A percentile compares a stretch with the other conserved stretches of the same genome.
Evolutionary conservation across 2,888 invertebrate species (phyloP).

Genomic region (Deilephila porcellus): DNA sequence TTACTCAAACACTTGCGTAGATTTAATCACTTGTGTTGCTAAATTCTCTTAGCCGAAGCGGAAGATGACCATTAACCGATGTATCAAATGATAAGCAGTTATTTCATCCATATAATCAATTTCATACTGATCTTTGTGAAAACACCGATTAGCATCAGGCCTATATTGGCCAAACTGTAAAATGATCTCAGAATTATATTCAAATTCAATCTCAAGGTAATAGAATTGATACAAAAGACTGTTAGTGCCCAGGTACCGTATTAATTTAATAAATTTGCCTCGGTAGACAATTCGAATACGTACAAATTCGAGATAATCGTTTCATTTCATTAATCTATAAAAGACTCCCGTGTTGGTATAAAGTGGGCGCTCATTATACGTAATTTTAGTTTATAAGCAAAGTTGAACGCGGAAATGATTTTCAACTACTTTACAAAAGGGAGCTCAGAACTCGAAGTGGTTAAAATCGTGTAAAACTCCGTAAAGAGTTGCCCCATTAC

Average conservation of each 20-base stretch:
- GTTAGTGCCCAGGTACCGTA: constrained; percentile 55
- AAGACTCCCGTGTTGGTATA: constrained; percentile 41
- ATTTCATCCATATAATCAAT: background rate
- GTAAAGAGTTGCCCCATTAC: constrained; percentile 45
- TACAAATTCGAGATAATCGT: constrained; percentile 49
- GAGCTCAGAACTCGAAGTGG: constrained; percentile 44
- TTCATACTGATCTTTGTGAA: background rate
- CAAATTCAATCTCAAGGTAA: constrained; percentile 51
- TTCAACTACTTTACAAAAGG: constrained; percentile 45
- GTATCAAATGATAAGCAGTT: background rate
- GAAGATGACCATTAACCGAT: background rate
- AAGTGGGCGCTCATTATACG: constrained; percentile 38
- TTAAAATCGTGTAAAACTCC: constrained; percentile 43
- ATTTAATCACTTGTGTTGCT: constrained; percentile 44
- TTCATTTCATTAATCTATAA: constrained; percentile 50
- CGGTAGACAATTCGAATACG: constrained; percentile 53
- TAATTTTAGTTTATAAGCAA: constrained; percentile 37
- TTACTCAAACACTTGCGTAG: constrained; percentile 53
- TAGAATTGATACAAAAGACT: constrained; percentile 61
- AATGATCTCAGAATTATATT: constrained; percentile 50
- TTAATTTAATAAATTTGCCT: constrained; percentile 59
- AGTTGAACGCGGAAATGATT: constrained; percentile 44
- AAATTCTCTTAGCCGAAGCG: background rate
- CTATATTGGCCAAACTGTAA: constrained; percentile 32
- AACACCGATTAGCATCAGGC: background rate